These are phyloP conservation scores for Drosophila eohydei DNA, from an alignment of 2,888 invertebrate genomes.

Conservation along the genomic window DNA sequence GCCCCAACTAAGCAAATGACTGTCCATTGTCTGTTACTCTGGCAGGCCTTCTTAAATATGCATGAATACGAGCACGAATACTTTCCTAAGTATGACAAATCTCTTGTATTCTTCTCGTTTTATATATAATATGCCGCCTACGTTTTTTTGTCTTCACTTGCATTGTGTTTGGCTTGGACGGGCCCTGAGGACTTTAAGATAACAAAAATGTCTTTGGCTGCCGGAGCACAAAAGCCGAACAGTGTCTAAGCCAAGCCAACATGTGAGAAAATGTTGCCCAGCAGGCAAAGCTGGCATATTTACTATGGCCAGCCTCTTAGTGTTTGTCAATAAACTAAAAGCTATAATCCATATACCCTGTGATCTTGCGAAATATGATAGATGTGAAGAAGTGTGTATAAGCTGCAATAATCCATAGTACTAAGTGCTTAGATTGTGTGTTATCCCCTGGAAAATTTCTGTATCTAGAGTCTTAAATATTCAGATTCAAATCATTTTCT, in stretches of 20 bases:
- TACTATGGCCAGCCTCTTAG: slow-evolving; percentile 23
- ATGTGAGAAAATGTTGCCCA: slow-evolving; percentile 44
- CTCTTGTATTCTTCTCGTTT: slow-evolving; percentile 38
- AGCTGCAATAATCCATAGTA: neutral
- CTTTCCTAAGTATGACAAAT: slow-evolving; percentile 64
- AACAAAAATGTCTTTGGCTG: slow-evolving; percentile 65
- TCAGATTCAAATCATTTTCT: too few species aligned
- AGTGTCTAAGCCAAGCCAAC: slow-evolving; percentile 24
- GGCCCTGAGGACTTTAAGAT: slow-evolving; percentile 60
- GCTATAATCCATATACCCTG: slow-evolving; percentile 23
- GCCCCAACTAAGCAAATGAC: slow-evolving; percentile 45
- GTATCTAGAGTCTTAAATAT: too few species aligned
- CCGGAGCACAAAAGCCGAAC: slow-evolving; percentile 42
- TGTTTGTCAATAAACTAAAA: slow-evolving; percentile 47
- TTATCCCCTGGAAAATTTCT: too few species aligned
- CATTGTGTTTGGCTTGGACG: slow-evolving; percentile 69
- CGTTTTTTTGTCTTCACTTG: slow-evolving; percentile 22
- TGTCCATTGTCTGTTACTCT: slow-evolving; percentile 46
- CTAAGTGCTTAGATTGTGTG: too few species aligned
- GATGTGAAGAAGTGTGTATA: neutral
- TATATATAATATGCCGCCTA: slow-evolving; percentile 20
- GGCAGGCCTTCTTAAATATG: slow-evolving; percentile 49
- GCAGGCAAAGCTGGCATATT: slow-evolving; percentile 36
- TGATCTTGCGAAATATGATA: neutral
- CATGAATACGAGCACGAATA: slow-evolving; percentile 39